phyloP scores from a whole-genome alignment of 2,113 vertebrate genomes.

The Chelonoidis abingdonii region DNA sequence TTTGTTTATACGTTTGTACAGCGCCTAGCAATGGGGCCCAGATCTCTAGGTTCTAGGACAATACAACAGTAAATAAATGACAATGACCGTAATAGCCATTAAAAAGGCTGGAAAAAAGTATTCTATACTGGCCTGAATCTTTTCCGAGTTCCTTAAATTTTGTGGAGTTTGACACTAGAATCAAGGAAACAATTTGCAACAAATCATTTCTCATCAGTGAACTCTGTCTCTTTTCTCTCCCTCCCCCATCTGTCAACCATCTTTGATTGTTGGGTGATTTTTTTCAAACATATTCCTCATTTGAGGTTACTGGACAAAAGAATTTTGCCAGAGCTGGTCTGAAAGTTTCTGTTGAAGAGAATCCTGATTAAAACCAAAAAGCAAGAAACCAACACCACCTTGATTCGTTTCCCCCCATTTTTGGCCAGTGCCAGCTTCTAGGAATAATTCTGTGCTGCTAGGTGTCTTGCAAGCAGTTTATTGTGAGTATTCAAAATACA shows the following conservation, averaged over 20 bases:
- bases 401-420: not conserved
- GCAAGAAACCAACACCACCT: not conserved
- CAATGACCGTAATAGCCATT: not conserved
- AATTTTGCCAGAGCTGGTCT: not conserved
- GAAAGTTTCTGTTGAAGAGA: not conserved
- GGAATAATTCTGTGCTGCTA: not conserved
- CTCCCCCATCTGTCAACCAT: accelerated
- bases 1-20: not conserved
- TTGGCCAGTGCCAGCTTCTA: not conserved
- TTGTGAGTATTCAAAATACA: not conserved
- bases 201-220: not conserved
- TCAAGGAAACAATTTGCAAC: not conserved
- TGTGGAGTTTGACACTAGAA: not conserved
- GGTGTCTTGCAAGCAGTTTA: not conserved
- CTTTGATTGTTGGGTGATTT: not conserved
- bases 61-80: not conserved
- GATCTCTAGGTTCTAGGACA: not conserved
- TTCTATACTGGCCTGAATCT: not conserved
- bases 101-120: not conserved
- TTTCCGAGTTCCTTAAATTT: not conserved
- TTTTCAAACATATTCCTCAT: not conserved
- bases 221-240: not conserved
- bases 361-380: not conserved
- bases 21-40: not conserved
- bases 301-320: not conserved